Evolutionary conservation across 2,797 vertebrate species (phyloP).

Genomic region (Sylvilagus floridanus): DNA sequence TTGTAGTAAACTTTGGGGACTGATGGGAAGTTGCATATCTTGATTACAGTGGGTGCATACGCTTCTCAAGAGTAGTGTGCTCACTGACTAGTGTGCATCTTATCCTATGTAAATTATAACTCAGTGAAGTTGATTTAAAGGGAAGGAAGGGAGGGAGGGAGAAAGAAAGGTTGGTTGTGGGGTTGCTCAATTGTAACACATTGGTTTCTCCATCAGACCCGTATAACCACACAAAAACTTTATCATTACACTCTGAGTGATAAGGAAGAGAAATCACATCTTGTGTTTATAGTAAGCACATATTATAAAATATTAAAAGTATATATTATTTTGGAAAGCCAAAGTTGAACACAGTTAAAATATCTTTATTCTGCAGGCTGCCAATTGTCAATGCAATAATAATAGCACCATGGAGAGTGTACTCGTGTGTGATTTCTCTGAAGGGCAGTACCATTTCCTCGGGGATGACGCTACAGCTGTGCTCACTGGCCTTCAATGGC

Average conservation of each 20-base stretch:
- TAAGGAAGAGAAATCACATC: not conserved
- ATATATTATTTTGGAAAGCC: no score
- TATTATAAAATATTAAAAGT: no score
- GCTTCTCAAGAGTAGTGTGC: not conserved
- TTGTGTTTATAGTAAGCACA: not conserved
- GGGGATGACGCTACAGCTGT: not conserved
- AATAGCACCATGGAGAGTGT: not conserved
- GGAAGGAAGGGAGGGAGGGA: not conserved
- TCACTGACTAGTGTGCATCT: not conserved
- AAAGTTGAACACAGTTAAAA: no score
- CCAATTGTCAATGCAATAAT: not conserved
- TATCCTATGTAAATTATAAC: not conserved
- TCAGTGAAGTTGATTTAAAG: not conserved
- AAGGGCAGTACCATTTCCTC: slow-evolving; percentile 1
- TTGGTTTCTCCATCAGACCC: not conserved
- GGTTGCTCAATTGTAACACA: not conserved
- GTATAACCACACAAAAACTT: not conserved
- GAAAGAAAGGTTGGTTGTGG: not conserved
- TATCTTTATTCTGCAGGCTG: no score
- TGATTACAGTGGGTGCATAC: not conserved
- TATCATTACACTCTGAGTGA: not conserved
- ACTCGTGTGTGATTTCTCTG: not conserved
- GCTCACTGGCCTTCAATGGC: not conserved
- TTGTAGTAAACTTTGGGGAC: not conserved
- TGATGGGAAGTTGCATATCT: not conserved